Percentiles rank a stretch among this genome's conserved stretches.
Conservation (phyloP, 2,113 vertebrate genomes). For the Atractosteus spatula region DNA sequence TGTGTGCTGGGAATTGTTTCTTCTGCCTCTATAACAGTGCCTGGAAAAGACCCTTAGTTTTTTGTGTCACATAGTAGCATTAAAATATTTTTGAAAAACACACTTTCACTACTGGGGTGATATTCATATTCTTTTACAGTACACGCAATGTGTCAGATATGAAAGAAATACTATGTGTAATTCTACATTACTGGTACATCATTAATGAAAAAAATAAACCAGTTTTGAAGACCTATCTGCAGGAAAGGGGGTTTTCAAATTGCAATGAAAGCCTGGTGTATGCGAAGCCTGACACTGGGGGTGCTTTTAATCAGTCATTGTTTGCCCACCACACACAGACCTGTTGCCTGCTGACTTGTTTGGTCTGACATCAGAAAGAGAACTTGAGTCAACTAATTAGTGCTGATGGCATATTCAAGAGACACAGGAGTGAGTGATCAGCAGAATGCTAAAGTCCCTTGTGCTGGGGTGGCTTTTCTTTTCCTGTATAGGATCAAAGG, state of each 20-base stretch:
- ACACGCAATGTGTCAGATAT: not conserved
- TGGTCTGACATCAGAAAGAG: constrained; percentile 26
- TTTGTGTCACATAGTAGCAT: too few species aligned
- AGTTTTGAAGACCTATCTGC: constrained; percentile 18
- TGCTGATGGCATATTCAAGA: constrained; percentile 19
- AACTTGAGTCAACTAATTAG: constrained; percentile 28
- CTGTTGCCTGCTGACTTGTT: constrained; percentile 29
- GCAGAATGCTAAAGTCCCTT: not conserved
- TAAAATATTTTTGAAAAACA: too few species aligned
- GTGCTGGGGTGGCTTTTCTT: constrained; percentile 11
- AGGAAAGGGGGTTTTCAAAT: constrained; percentile 12
- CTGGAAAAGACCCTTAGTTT: too few species aligned
- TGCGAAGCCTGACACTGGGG: constrained; percentile 12
- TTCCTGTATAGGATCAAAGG: constrained; percentile 23
- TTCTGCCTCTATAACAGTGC: too few species aligned
- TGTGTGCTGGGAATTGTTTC: too few species aligned
- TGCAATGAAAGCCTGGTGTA: constrained; percentile 19
- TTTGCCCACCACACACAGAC: constrained; percentile 25
- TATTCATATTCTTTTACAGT: too few species aligned
- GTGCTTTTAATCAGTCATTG: constrained; percentile 25
- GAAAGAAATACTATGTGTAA: not conserved
- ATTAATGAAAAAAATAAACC: constrained; percentile 1
- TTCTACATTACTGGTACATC: not conserved
- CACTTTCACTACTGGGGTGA: too few species aligned
- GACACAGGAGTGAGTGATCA: constrained; percentile 13